Base-by-base conservation (phyloP, 2,797 vertebrate genomes). In the Pyrrhura leucotis region DNA sequence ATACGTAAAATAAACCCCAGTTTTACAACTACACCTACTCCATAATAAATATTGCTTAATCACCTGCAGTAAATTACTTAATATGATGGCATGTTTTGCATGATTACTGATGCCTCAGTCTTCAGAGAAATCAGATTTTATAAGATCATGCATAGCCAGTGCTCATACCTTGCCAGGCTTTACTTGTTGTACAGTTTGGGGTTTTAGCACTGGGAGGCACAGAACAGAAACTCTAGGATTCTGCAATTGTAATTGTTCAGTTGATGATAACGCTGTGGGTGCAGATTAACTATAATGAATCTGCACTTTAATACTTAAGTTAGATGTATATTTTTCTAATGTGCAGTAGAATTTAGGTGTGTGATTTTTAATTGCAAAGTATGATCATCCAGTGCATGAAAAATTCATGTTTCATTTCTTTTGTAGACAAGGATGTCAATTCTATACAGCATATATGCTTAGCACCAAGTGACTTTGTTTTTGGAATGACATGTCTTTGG, bases 51-150 rank as follows among this genome's bases (percentile, higher is more conserved):
- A 42, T 22, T 53, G 62, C 16, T 88, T 76, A 47, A 79, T 79
- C 59, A 68, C 19, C 59, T 80, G 83, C 58, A 84, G 16, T 87
- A 68, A 92, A 88, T 76, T 68, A 12, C 67, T 85, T 45, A 45
- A 40, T 5, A 23, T 62, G 53, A 0, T 79, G 77, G 37, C 66
- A 71, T 69, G 65, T 39, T 69, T 94, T 68, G 42, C n/a, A 5
- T 96, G 78, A 21, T 65, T 96, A 33, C 23, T 77, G 77, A 58
- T 69, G 58, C 63, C 89, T 85, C 26, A 12, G 42, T 86, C 88
- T 82, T 96, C 53, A 90, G 62, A 69, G 47, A 67, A 87, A 29
- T 83, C 3, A 14, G 39, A 45, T 78, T 89, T 88, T 74, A 37
- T 65, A 86, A 96, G 37, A 23, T 53, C 33, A 56, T 76, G 19